A percentile compares a stretch with the other conserved stretches of the same genome.
These are phyloP conservation scores for Agrotis exclamationis DNA, from an alignment of 2,888 invertebrate genomes.

Conservation along the genomic window DNA sequence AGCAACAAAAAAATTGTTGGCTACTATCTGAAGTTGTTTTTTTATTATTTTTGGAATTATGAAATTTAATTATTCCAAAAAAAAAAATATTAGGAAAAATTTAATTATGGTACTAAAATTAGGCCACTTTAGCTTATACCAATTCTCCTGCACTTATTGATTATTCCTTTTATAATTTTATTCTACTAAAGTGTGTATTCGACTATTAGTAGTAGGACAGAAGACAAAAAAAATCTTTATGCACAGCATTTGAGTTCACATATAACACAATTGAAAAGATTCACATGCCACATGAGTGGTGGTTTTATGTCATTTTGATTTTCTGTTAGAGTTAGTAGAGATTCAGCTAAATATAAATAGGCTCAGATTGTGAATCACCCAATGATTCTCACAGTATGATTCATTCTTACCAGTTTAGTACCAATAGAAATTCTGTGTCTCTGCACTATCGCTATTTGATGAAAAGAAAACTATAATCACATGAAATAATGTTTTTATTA, in stretches of 20 bases:
- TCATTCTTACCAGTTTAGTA: constrained; percentile 27
- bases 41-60: no score
- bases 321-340: neutral
- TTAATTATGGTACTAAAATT: no score
- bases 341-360: constrained; percentile 41
- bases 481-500: neutral
- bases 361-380: constrained; percentile 31
- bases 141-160: no score
- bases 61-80: no score
- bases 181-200: no score
- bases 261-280: neutral
- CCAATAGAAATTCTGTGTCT: neutral
- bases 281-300: no score
- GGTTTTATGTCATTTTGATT: constrained; percentile 3
- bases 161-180: no score
- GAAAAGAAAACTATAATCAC: neutral
- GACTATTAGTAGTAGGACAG: neutral
- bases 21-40: no score
- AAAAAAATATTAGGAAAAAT: no score
- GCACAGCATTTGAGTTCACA: neutral
- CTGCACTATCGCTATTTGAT: no score
- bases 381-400: constrained; percentile 30
- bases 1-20: no score
- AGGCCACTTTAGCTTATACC: no score
- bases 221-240: neutral